These are phyloP conservation scores for Trogon melanurus DNA, from an alignment of 2,113 vertebrate species.

Conservation along the genomic window DNA sequence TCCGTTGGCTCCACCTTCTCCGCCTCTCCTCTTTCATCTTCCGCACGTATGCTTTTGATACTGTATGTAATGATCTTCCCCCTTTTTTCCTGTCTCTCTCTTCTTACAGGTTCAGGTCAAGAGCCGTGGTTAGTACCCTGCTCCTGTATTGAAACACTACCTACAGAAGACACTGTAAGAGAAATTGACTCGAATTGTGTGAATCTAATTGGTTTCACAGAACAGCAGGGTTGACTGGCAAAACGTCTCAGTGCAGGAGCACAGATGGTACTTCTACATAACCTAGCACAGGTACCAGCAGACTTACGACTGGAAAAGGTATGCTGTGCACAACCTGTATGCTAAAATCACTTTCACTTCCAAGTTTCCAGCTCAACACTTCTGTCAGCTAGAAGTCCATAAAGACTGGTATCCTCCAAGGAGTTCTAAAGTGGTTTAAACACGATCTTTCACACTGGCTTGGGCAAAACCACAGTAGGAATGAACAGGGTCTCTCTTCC, in stretches of 20 bases:
- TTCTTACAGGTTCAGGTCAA: constrained; percentile 47
- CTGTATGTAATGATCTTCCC: constrained; percentile 1
- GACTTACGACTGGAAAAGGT: constrained; percentile 21
- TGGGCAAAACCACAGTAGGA: not conserved
- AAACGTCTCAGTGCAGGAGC: constrained; percentile 18
- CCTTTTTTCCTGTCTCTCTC: not conserved
- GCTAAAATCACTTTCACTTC: not conserved
- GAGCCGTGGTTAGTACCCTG: constrained; percentile 22
- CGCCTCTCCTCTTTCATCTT: constrained; percentile 28
- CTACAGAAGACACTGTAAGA: constrained; percentile 22
- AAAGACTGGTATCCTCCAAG: not conserved
- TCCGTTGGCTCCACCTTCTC: constrained; percentile 44
- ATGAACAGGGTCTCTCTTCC: not conserved
- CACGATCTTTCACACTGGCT: not conserved
- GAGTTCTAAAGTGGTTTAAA: not conserved
- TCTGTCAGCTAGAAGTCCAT: not conserved
- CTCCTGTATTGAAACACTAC: constrained; percentile 30
- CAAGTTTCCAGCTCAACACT: not conserved
- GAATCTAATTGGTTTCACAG: constrained; percentile 56
- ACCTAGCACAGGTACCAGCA: constrained; percentile 8
- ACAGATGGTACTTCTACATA: constrained; percentile 51
- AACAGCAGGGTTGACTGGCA: constrained; percentile 50
- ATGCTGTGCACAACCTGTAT: not conserved
- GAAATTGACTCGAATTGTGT: constrained; percentile 30
- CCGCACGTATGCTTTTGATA: constrained; percentile 7